A percentile compares a stretch with the other conserved stretches of the same genome.
Conservation (phyloP, 2,888 invertebrate genomes). For the Brachyptera risi region DNA sequence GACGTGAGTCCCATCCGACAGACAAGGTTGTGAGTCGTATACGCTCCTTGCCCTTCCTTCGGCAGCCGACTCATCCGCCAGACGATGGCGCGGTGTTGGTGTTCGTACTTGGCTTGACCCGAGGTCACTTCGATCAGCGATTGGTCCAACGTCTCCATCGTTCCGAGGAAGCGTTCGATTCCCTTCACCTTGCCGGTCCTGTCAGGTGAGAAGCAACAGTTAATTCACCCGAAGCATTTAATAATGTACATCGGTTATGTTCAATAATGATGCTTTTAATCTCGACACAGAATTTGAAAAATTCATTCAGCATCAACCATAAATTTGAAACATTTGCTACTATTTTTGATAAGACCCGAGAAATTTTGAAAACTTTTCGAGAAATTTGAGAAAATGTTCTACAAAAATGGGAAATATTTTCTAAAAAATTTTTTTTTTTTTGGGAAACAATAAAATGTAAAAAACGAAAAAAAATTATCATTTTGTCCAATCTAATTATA, state of each 20-base stretch:
- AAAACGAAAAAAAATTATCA: no score
- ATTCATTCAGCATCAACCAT: no score
- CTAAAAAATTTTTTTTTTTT: no score
- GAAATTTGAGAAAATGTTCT: no score
- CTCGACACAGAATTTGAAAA: no score
- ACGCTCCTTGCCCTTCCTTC: constrained; percentile 98
- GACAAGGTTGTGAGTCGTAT: constrained; percentile 94
- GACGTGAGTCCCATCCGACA: constrained; percentile 93
- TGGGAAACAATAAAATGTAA: no score
- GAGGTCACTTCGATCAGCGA: constrained; percentile 94
- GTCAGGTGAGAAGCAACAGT: constrained; percentile 24
- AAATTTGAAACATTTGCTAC: no score
- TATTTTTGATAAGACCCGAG: no score
- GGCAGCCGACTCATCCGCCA: constrained; percentile 98
- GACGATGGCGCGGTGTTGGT: constrained; percentile 94
- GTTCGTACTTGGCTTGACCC: constrained; percentile 97
- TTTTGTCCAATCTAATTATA: no score
- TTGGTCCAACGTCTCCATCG: constrained; percentile 85
- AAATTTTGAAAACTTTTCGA: no score
- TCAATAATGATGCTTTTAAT: not conserved
- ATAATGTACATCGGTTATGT: not conserved
- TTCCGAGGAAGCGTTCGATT: constrained; percentile 85
- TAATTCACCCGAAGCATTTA: not conserved
- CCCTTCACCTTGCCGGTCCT: constrained; percentile 88
- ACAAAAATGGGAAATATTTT: no score